phyloP scores from a whole-genome alignment of 2,113 vertebrate species.

The Pygoscelis adeliae region DNA sequence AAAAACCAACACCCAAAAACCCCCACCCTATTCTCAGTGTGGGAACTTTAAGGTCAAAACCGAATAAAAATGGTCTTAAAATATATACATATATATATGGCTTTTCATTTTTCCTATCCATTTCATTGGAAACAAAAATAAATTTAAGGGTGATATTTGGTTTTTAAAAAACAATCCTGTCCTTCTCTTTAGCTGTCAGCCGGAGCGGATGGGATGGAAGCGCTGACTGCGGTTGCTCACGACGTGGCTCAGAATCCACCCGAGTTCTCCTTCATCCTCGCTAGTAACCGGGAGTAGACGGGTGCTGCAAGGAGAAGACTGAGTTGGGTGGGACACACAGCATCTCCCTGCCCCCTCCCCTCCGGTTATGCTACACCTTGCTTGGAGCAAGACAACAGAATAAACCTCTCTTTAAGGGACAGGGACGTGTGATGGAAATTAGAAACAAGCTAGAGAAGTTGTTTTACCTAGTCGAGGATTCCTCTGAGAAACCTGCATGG shows the following conservation, averaged over 20 bases:
- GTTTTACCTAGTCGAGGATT: slow-evolving; percentile 76
- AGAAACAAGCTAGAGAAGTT: neutral
- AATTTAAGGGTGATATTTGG: slow-evolving; percentile 61
- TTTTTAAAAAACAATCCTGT: slow-evolving; percentile 49
- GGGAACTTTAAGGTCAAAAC: neutral
- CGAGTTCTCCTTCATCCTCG: slow-evolving; percentile 70
- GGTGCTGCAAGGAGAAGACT: slow-evolving; percentile 60
- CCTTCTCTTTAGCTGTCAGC: slow-evolving; percentile 54
- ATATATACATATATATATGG: slow-evolving; percentile 67
- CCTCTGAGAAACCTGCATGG: slow-evolving; percentile 71
- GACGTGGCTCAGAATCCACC: neutral
- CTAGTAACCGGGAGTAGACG: slow-evolving; percentile 72
- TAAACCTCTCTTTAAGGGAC: neutral
- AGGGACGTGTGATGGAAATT: accelerated
- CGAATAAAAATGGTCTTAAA: slow-evolving; percentile 36
- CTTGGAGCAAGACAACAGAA: neutral
- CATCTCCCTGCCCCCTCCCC: neutral
- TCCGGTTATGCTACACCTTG: neutral
- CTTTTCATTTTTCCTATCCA: slow-evolving; percentile 41
- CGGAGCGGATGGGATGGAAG: neutral
- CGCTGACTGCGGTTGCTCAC: neutral
- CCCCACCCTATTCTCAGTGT: neutral
- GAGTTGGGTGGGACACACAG: neutral
- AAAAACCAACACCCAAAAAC: neutral
- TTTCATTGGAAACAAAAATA: slow-evolving; percentile 35